Conservation (phyloP, 2,113 vertebrate species). For the Hydrolagus affinis region DNA sequence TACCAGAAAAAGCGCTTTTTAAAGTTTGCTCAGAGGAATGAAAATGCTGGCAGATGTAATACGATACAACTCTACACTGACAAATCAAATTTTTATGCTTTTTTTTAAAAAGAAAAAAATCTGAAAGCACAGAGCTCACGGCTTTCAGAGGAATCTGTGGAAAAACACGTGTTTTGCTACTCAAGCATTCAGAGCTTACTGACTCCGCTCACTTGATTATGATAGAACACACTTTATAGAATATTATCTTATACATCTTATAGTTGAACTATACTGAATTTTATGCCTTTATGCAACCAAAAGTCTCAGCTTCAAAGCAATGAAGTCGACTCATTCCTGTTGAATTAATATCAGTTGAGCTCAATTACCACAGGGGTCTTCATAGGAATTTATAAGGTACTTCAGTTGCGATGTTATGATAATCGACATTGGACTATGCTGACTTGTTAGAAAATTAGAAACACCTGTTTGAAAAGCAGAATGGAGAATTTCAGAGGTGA, state of each 20-base stretch:
- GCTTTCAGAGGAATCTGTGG: background rate
- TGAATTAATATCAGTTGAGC: background rate
- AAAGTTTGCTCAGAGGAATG: background rate
- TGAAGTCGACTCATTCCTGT: background rate
- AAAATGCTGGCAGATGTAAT: background rate
- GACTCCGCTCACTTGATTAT: constrained; percentile 5
- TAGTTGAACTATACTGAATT: background rate
- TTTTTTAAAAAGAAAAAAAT: too few species aligned
- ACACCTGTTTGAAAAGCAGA: constrained; percentile 4
- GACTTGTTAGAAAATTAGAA: constrained; percentile 19
- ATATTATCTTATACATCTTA: constrained; percentile 7
- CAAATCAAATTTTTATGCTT: background rate
- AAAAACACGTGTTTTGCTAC: background rate
- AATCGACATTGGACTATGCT: background rate
- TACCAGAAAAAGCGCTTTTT: background rate
- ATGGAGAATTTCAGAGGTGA: constrained; percentile 2
- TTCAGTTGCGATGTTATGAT: constrained; percentile 15
- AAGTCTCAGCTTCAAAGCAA: background rate
- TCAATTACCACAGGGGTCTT: background rate
- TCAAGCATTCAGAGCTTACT: background rate
- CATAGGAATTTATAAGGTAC: constrained; percentile 14
- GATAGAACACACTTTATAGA: background rate
- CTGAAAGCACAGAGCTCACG: background rate
- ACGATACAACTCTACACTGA: background rate
- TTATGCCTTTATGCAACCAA: background rate